Evolutionary conservation across 2,888 invertebrate genomes (phyloP), one percentile per base, ranked within the genome.

Genomic region (Brenthis hecate): DNA sequence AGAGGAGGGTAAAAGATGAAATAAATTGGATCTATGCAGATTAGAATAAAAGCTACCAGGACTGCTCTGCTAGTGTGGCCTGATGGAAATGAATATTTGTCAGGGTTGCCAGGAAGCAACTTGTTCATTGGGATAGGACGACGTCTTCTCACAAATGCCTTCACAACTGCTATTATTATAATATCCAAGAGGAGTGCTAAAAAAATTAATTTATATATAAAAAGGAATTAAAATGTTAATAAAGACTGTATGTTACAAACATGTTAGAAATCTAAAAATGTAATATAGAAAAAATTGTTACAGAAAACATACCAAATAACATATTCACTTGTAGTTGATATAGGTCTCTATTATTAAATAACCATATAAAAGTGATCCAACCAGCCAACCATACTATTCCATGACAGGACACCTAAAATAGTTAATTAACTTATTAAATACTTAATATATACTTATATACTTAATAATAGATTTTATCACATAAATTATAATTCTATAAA

Each of bases 1-100:
- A 98, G 78, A 0, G 96, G 94, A 28, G 95, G 94, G 72, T 94
- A 89, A 73, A 94, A 94, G 64, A 96, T 76, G 6, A 94, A 78
- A 1, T 95, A 90, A 2, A 96, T 76, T 0, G 96, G 95, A 84
- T 94, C 94, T 28, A 96, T 79, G 72, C 93, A 89, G 5, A 94
- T 92, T 73, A 98, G 96, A 81, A 97, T 96, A 69, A 95, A 94
- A 4, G 95, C 92, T 28, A 99, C 91, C 83, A 96, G 94, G 5
- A 96, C 94, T 0, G 97, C 95, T 76, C 99, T 92, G 36, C 98
- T 98, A 0, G 98, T 95, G 85, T 99, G 99, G 0, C 99, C 99
- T 0, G 99, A 99, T 13, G 99, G 99, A 85, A 99, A 99, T 60
- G 94, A 94, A 85, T 96, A 99, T 79, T 97, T 96, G 86, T 98